A percentile compares a stretch with the other conserved stretches of the same genome.
These are phyloP conservation scores for Neodontobutis hainanensis DNA, from an alignment of 2,113 vertebrate genomes.

Conservation along the genomic window DNA sequence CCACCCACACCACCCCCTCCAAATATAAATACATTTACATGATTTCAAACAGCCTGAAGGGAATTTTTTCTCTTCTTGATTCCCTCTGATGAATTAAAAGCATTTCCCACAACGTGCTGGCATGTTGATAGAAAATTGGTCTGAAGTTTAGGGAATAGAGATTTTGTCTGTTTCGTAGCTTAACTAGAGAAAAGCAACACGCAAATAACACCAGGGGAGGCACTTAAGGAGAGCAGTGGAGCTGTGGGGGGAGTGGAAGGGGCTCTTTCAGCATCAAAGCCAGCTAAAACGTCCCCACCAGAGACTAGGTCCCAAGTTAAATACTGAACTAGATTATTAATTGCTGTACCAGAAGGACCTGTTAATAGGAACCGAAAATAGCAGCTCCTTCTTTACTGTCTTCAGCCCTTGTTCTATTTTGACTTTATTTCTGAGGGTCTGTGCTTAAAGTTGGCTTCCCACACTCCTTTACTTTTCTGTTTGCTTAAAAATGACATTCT, in stretches of 20 bases:
- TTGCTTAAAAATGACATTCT: background rate
- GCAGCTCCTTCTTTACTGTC: constrained; percentile 43
- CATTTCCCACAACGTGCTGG: constrained; percentile 55
- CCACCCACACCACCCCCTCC: constrained; percentile 16
- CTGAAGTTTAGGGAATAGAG: constrained; percentile 77
- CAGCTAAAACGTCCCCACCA: constrained; percentile 71
- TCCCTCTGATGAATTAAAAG: constrained; percentile 69
- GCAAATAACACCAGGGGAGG: constrained; percentile 76
- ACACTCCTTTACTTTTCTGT: constrained; percentile 30
- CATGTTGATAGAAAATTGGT: constrained; percentile 70
- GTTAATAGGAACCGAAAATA: constrained; percentile 79
- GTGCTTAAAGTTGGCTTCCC: constrained; percentile 12
- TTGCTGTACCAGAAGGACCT: constrained; percentile 77
- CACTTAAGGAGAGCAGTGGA: constrained; percentile 66
- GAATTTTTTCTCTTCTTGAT: constrained; percentile 53
- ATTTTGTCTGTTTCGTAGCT: constrained; percentile 74
- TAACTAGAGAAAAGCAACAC: constrained; percentile 77
- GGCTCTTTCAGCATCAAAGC: constrained; percentile 77
- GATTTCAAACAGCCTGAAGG: constrained; percentile 64
- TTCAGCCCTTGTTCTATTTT: constrained; percentile 48
- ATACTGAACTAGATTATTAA: constrained; percentile 81
- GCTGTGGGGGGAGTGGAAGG: constrained; percentile 19
- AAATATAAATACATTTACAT: constrained; percentile 70
- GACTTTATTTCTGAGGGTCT: constrained; percentile 8
- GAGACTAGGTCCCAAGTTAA: constrained; percentile 78